Evolutionary conservation across 1,140 invertebrate genomes (phyloP).

Genomic region (Solenopsis invicta): DNA sequence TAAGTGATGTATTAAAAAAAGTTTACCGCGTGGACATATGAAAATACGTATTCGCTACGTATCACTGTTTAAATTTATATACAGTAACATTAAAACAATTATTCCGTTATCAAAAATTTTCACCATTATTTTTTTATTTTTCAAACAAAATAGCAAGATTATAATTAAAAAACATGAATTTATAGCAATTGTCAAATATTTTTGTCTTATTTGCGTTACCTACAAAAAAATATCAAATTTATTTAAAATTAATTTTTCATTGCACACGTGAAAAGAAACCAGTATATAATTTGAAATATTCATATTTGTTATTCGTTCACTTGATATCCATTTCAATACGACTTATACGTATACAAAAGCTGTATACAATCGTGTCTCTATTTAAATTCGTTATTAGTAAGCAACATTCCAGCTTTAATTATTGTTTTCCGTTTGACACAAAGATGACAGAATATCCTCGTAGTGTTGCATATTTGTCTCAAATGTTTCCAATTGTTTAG

Average conservation of each 20-base stretch:
- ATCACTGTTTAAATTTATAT: not conserved
- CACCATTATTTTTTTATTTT: not conserved
- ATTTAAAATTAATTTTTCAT: not conserved
- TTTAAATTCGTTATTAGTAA: conserved; percentile 40
- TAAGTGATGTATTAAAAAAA: not conserved
- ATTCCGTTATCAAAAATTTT: not conserved
- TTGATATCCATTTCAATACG: not conserved
- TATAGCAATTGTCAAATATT: not conserved
- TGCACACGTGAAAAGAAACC: not conserved
- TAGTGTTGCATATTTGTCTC: conserved; percentile 92
- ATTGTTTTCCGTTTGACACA: conserved; percentile 88
- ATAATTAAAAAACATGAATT: not conserved
- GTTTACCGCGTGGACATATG: not conserved
- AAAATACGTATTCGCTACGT: too few relatives aligned
- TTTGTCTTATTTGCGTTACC: not conserved
- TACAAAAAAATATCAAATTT: not conserved
- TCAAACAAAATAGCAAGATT: not conserved
- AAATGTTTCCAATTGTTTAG: conserved; percentile 91
- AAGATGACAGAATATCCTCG: conserved; percentile 90
- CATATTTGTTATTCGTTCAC: not conserved
- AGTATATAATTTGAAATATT: not conserved
- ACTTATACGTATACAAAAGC: conserved; percentile 28
- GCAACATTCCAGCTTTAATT: conserved; percentile 79
- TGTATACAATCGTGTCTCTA: conserved; percentile 53
- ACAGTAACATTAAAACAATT: not conserved